phyloP scores from a whole-genome alignment of 2,888 invertebrate species.

The Xanthia togata region DNA sequence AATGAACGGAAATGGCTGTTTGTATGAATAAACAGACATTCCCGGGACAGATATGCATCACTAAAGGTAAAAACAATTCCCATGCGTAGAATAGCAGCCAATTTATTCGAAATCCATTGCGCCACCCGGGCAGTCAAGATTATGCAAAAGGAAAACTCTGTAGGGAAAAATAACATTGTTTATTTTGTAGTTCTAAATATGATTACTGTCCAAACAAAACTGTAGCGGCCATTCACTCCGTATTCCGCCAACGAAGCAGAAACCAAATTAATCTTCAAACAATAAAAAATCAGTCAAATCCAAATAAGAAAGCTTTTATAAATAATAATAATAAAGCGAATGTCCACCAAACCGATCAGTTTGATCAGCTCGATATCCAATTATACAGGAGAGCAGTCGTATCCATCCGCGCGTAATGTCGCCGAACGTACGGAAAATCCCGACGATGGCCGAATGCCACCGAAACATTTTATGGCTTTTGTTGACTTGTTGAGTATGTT shows the following conservation, averaged over 20 bases:
- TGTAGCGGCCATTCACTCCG: not conserved
- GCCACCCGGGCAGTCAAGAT: not conserved
- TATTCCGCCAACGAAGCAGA: not conserved
- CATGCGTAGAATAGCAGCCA: not conserved
- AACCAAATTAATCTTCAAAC: constrained; percentile 11
- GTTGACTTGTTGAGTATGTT: constrained; percentile 27
- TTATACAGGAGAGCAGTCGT: constrained; percentile 33
- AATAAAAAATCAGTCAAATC: constrained; percentile 27
- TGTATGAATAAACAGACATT: not conserved
- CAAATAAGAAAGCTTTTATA: constrained; percentile 27
- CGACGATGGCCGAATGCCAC: constrained; percentile 30
- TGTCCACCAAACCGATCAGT: constrained; percentile 13
- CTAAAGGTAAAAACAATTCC: not conserved
- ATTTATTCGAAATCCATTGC: not conserved
- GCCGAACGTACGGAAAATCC: constrained; percentile 37
- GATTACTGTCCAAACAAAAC: not conserved
- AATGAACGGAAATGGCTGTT: too few species aligned
- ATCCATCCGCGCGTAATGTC: constrained; percentile 23
- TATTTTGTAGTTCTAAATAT: not conserved
- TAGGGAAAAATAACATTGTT: not conserved
- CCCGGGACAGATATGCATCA: not conserved
- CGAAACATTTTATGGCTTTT: constrained; percentile 30
- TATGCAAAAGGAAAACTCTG: not conserved
- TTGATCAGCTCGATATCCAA: constrained; percentile 44
- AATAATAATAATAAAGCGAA: constrained; percentile 48